These are phyloP conservation scores for Phocoena phocoena DNA, from an alignment of 2,113 vertebrate genomes.

Conservation along the genomic window DNA sequence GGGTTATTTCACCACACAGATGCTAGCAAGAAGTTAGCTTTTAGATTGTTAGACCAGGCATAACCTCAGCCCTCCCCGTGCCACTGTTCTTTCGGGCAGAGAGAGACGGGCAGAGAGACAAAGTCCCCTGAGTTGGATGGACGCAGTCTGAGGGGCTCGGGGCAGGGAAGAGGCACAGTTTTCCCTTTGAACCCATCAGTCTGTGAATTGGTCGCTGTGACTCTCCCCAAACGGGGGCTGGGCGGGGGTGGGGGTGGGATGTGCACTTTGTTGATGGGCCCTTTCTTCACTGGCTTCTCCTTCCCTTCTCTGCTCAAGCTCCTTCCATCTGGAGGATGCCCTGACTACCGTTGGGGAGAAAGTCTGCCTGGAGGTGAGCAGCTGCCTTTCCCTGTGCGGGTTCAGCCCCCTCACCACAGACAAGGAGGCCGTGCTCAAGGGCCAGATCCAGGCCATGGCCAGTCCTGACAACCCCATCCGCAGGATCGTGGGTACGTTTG, in stretches of 20 bases:
- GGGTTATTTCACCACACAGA: neutral
- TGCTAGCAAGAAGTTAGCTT: neutral
- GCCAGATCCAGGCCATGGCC: slow-evolving; percentile 90
- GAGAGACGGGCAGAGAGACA: neutral
- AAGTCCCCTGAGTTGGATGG: no score
- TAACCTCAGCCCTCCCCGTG: neutral
- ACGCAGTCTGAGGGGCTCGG: neutral
- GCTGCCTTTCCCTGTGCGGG: slow-evolving; percentile 89
- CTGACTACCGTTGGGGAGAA: slow-evolving; percentile 90
- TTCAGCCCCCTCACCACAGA: slow-evolving; percentile 85
- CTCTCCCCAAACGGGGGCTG: neutral
- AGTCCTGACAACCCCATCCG: slow-evolving; percentile 89
- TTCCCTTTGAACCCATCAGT: neutral
- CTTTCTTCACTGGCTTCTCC: neutral
- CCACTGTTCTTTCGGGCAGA: neutral
- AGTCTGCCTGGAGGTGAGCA: slow-evolving; percentile 90
- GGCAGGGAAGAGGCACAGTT: neutral
- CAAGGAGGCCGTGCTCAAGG: slow-evolving; percentile 87
- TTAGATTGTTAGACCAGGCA: neutral
- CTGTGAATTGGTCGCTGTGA: fast-evolving
- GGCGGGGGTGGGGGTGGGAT: neutral
- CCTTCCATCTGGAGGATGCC: slow-evolving; percentile 88
- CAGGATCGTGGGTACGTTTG: slow-evolving; percentile 90
- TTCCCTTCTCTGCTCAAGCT: slow-evolving; percentile 79
- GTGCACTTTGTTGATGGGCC: neutral